Conservation (phyloP, 2,888 invertebrate genomes). For the Orchesella flavescens region DNA sequence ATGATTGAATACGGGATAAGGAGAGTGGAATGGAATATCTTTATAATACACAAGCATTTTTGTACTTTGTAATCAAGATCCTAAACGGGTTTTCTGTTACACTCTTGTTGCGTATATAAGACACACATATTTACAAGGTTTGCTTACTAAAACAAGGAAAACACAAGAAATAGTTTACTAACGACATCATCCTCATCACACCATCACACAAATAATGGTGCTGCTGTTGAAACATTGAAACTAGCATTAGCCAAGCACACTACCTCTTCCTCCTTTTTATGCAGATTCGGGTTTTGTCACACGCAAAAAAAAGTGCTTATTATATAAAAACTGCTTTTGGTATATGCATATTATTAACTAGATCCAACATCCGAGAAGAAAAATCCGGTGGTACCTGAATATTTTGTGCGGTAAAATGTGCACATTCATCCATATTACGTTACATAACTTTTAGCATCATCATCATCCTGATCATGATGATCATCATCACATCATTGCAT, state of each 20-base stretch:
- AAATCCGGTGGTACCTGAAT: conserved; percentile 1
- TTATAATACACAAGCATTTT: background rate
- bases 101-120: background rate
- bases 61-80: conserved; percentile 21
- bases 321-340: background rate
- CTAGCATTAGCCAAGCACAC: background rate
- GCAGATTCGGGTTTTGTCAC: background rate
- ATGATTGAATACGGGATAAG: background rate
- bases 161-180: background rate
- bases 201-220: background rate
- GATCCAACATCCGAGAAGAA: background rate
- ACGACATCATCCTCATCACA: background rate
- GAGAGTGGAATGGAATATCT: background rate
- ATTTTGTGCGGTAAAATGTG: background rate
- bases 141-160: background rate
- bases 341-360: background rate
- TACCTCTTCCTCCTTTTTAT: background rate
- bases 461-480: too few relatives aligned
- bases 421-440: background rate
- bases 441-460: too few relatives aligned
- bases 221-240: background rate
- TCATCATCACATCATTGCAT: background rate
- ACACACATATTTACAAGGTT: background rate
- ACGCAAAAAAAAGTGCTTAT: background rate
- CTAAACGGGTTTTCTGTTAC: conserved; percentile 16